phyloP scores from a whole-genome alignment of 2,113 vertebrate genomes.

The Gobius niger region DNA sequence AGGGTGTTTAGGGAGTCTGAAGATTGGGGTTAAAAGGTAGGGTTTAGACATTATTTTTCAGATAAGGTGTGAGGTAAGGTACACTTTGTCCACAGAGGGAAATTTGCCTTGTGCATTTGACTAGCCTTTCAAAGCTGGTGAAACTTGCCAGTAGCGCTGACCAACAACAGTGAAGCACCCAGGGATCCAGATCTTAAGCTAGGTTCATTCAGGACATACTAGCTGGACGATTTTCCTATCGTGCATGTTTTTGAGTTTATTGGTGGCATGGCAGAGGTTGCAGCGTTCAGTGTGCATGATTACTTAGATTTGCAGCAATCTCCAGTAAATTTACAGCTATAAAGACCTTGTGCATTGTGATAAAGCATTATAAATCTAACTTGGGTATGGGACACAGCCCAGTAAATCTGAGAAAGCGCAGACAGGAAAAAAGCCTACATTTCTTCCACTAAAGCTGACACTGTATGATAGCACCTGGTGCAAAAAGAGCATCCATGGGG shows the following conservation, averaged over 20 bases:
- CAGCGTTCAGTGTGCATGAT: not conserved
- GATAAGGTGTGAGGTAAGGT: no score
- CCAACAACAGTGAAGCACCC: no score
- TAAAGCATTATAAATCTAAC: conserved; percentile 16
- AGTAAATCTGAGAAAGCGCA: conserved; percentile 28
- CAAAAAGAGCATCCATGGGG: conserved; percentile 32
- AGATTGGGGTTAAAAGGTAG: conserved; percentile 12
- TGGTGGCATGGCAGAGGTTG: not conserved
- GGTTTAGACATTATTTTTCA: not conserved
- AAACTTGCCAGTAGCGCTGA: no score
- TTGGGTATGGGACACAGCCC: conserved; percentile 3
- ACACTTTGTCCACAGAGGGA: no score
- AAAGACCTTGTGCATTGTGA: conserved; percentile 6
- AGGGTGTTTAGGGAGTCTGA: conserved; percentile 13
- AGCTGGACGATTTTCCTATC: no score
- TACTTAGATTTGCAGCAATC: not conserved
- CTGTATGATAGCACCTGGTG: conserved; percentile 31
- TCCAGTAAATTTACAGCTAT: conserved; percentile 18
- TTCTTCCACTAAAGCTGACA: conserved; percentile 39
- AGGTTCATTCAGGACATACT: no score
- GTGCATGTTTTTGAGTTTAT: not conserved
- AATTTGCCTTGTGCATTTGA: no score
- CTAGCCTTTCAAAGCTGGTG: no score
- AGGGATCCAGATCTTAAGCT: not conserved
- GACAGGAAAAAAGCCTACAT: not conserved